Base-by-base conservation (phyloP, 2,797 vertebrate genomes). In the Sphenopsis melanotis region DNA sequence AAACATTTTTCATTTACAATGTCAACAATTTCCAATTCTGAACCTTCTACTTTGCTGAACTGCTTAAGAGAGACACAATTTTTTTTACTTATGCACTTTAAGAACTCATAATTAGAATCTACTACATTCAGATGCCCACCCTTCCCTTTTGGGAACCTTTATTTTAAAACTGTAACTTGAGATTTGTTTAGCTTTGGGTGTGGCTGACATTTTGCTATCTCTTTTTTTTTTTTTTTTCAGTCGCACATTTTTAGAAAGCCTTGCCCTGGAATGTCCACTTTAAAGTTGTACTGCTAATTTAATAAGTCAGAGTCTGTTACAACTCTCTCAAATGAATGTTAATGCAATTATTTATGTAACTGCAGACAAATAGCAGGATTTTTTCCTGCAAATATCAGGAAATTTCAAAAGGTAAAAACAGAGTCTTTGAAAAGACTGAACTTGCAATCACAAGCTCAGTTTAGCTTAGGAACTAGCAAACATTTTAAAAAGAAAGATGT, bases 181-280 rank as follows among this genome's bases (percentile, higher is more conserved):
- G 50, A 80, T 66, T 89, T 83, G 78, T 71, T 93, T 90, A 89
- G 87, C 49, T 93, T 80, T 93, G 87, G 91, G 87, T 84, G 83
- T 92, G 93, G 93, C 64, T 94, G 81, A 90, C 76, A 89, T 94
- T 94, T 74, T 88, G 59, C 66, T 66, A 1, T 56, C 2, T 56
- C 3, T 42, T 6, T 8, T 71, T 52, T 56, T 18, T 50, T 69
- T 32, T 65, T 63, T 81, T 72, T 37, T 3, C 4, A 85, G 47
- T 65, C 75, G 29, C 81, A 78, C 53, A 69, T 85, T 93, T 90
- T 86, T 93, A 63, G 91, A 93, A 93, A 91, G 66, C 44, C 22
- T 92, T 65, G 19, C 46, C 64, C 57, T 93, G 92, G 76, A 92
- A 92, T 60, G 77, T 78, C 92, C 82, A 37, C 53, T 95, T 95